These are phyloP conservation scores for Panthera leo DNA, from an alignment of 2,113 vertebrate species.

Conservation along the genomic window DNA sequence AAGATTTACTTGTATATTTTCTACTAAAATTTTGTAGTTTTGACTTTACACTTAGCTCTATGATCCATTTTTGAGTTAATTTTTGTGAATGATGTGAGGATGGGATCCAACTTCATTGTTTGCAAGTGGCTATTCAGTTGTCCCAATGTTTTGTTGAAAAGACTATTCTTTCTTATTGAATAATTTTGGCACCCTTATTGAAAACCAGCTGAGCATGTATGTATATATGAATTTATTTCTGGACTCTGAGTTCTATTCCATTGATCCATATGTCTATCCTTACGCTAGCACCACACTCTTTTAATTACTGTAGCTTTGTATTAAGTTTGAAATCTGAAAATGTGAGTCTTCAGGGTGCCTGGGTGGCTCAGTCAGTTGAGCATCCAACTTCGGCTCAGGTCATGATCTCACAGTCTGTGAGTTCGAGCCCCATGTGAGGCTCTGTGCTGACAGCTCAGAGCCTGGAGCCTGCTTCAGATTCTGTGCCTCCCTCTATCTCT, in stretches of 20 bases:
- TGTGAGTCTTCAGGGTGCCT: background rate
- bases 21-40: conserved; percentile 42
- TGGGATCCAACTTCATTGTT: background rate
- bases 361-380: too few relatives aligned
- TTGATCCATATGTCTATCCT: background rate
- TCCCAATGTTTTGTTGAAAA: conserved; percentile 12
- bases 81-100: background rate
- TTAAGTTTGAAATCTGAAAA: conserved; percentile 36
- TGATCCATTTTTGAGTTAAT: conserved; percentile 6
- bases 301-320: conserved; percentile 14
- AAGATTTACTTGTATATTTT: background rate
- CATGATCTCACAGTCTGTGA: too few relatives aligned
- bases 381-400: too few relatives aligned
- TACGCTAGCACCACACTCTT: background rate
- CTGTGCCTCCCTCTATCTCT: too few relatives aligned
- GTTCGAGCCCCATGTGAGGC: too few relatives aligned
- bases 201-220: background rate
- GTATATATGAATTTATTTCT: background rate
- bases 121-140: background rate
- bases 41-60: background rate
- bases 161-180: background rate
- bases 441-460: too few relatives aligned
- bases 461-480: too few relatives aligned
- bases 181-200: background rate
- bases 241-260: background rate